Percentiles rank a stretch among this genome's conserved stretches.
Conservation (phyloP, 2,113 vertebrate genomes). For the Eira barbara region DNA sequence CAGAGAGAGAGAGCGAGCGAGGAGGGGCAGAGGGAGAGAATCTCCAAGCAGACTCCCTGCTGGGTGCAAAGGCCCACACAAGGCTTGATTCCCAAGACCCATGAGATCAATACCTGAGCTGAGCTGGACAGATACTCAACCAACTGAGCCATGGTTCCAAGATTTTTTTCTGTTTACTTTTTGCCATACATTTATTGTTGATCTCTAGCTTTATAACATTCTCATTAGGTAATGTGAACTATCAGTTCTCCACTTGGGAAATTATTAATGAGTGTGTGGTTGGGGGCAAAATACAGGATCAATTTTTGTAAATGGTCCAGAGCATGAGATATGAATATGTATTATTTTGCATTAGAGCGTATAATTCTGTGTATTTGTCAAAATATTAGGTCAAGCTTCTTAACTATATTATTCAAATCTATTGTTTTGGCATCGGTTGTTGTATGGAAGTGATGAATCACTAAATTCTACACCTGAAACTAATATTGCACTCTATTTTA, state of each 20-base stretch:
- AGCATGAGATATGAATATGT: neutral
- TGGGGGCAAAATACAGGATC: neutral
- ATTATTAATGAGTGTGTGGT: neutral
- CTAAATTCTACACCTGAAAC: neutral
- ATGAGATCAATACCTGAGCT: neutral
- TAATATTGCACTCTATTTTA: neutral
- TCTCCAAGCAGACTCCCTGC: neutral
- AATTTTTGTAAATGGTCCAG: neutral
- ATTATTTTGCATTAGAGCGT: neutral
- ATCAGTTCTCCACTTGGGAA: neutral
- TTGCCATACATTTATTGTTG: neutral
- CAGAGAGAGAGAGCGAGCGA: too few species aligned
- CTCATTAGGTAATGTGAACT: neutral
- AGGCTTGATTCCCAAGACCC: neutral
- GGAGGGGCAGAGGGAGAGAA: neutral
- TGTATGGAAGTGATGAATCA: neutral
- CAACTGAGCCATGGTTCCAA: neutral
- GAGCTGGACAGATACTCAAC: neutral
- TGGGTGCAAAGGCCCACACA: neutral
- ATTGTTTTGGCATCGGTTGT: neutral
- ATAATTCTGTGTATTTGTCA: neutral
- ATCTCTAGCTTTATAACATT: conserved; percentile 4
- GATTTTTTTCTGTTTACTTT: neutral
- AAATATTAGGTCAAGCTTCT: neutral
- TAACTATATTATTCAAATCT: neutral